These are phyloP conservation scores for Andricus curvator DNA, from an alignment of 2,888 invertebrate genomes.

Conservation along the genomic window DNA sequence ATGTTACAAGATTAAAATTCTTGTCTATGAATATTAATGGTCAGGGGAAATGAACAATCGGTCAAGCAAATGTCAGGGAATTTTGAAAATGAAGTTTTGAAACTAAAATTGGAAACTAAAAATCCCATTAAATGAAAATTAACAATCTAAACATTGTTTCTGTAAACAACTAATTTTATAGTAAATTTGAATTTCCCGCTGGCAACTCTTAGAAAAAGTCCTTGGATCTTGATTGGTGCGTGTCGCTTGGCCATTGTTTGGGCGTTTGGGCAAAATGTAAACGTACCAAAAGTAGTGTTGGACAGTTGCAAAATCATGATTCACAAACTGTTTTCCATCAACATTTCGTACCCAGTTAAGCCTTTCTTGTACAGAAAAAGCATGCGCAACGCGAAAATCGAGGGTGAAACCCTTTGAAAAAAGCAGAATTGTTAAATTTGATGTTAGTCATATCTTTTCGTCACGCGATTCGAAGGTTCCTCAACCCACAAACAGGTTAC, in stretches of 20 bases:
- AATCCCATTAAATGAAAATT: too few species aligned
- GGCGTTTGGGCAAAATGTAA: neutral
- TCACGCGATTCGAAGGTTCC: neutral
- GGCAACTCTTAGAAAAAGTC: neutral
- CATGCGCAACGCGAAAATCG: neutral
- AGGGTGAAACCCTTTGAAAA: neutral
- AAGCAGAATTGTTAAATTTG: neutral
- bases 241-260: neutral
- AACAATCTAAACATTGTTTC: too few species aligned
- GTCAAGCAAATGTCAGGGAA: too few species aligned
- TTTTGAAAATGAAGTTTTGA: too few species aligned
- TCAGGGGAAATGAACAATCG: too few species aligned
- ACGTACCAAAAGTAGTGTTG: neutral
- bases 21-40: too few species aligned
- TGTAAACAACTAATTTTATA: neutral
- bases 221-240: neutral
- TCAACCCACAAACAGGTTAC: neutral
- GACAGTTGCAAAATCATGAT: neutral
- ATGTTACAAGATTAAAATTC: too few species aligned
- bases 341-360: neutral
- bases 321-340: neutral
- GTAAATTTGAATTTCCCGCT: neutral
- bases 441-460: neutral
- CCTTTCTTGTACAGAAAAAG: neutral
- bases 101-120: too few species aligned